phyloP scores from a whole-genome alignment of 2,888 invertebrate species.

The Myopa testacea region DNA sequence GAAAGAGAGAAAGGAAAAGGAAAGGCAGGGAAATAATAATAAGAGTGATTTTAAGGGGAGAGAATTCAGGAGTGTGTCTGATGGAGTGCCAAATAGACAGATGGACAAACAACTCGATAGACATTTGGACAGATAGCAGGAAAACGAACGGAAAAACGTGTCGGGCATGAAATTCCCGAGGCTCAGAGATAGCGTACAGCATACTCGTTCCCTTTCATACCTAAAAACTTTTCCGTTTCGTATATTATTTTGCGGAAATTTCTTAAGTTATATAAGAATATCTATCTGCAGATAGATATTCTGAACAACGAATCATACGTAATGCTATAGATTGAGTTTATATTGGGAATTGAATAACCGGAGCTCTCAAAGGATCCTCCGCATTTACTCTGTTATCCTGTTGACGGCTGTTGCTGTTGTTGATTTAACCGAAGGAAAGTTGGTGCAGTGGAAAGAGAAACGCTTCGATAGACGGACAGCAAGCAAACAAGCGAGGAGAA shows the following conservation, averaged over 20 bases:
- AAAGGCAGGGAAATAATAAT: background rate
- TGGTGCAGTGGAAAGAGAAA: background rate
- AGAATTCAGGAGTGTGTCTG: background rate
- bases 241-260: background rate
- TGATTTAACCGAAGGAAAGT: background rate
- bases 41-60: background rate
- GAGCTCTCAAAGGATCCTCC: slow-evolving; percentile 32
- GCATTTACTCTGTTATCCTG: slow-evolving; percentile 29
- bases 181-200: background rate
- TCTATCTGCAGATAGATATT: background rate
- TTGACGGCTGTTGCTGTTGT: slow-evolving; percentile 29
- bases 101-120: slow-evolving; percentile 7
- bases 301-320: background rate
- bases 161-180: background rate
- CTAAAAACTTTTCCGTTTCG: no score
- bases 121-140: slow-evolving; percentile 5
- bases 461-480: background rate
- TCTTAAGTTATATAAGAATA: background rate
- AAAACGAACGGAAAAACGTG: background rate
- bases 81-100: slow-evolving; percentile 1
- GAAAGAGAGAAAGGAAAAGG: background rate
- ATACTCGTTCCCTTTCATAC: background rate
- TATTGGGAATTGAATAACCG: slow-evolving; percentile 36
- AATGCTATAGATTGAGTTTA: slow-evolving; percentile 35
- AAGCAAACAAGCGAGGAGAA: background rate